A percentile compares a stretch with the other conserved stretches of the same genome.
Evolutionary conservation across 2,888 invertebrate genomes (phyloP).

Genomic region (Actias luna): DNA sequence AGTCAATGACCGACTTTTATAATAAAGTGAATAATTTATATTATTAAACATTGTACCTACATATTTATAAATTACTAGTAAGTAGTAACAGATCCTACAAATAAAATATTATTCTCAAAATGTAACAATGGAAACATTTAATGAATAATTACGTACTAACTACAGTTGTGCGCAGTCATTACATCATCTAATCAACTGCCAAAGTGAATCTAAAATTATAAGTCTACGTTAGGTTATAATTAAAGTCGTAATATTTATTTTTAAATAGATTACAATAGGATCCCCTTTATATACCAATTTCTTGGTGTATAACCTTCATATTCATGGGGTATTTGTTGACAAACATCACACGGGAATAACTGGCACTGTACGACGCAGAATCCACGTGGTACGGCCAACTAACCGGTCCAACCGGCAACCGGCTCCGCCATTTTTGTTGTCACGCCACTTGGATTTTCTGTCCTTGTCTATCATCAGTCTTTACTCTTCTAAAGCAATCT

Average conservation of each 20-base stretch:
- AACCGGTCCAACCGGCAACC: slow-evolving; percentile 76
- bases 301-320: slow-evolving; percentile 73
- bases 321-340: slow-evolving; percentile 78
- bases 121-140: slow-evolving; percentile 19
- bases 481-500: slow-evolving; percentile 35
- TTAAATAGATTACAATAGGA: slow-evolving; percentile 47
- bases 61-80: background rate
- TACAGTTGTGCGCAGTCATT: slow-evolving; percentile 29
- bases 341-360: slow-evolving; percentile 71
- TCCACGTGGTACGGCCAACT: slow-evolving; percentile 74
- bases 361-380: slow-evolving; percentile 52
- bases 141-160: slow-evolving; percentile 30
- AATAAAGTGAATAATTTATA: background rate
- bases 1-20: too few species aligned
- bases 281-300: slow-evolving; percentile 65
- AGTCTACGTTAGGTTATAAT: slow-evolving; percentile 19
- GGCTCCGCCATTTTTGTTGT: slow-evolving; percentile 79
- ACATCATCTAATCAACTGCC: slow-evolving; percentile 35
- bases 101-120: background rate
- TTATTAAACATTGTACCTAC: background rate
- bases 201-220: slow-evolving; percentile 24
- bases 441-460: slow-evolving; percentile 54
- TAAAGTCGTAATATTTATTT: slow-evolving; percentile 22
- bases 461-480: slow-evolving; percentile 49
- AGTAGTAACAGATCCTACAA: background rate